Conservation (phyloP, 2,113 vertebrate genomes). For the Alces alces region DNA sequence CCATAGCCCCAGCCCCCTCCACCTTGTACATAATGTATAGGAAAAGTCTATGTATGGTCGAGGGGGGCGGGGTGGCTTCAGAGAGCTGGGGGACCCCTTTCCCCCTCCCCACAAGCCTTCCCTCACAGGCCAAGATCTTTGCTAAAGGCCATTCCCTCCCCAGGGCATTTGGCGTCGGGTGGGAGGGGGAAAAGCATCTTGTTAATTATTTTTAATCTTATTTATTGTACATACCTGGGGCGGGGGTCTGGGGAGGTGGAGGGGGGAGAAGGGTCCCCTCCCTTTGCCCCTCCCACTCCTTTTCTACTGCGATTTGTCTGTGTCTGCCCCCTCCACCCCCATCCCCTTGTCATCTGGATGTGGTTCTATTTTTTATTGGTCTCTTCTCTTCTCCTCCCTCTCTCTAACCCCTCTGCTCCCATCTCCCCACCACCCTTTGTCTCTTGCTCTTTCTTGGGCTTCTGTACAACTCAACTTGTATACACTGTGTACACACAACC, state of each 20-base stretch:
- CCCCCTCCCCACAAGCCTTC: not conserved
- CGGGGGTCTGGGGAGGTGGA: constrained; percentile 28
- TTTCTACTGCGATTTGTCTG: constrained; percentile 65
- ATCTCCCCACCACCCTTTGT: not conserved
- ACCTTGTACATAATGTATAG: constrained; percentile 78
- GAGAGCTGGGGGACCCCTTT: constrained; percentile 50
- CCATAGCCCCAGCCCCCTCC: constrained; percentile 49
- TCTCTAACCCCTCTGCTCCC: not conserved
- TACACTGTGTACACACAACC: constrained; percentile 76
- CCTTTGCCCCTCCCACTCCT: constrained; percentile 44
- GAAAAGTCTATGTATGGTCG: constrained; percentile 75
- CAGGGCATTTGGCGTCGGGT: constrained; percentile 33
- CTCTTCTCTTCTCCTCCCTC: not conserved
- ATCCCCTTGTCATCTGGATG: constrained; percentile 55
- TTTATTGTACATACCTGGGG: constrained; percentile 75
- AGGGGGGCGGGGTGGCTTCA: constrained; percentile 46
- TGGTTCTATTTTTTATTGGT: constrained; percentile 73
- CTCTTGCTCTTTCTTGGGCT: constrained; percentile 68
- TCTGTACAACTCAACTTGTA: constrained; percentile 75
- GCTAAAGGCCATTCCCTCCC: constrained; percentile 58
- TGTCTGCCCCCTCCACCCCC: not conserved
- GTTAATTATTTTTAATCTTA: constrained; percentile 79
- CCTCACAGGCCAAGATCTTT: constrained; percentile 61
- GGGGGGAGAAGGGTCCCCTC: constrained; percentile 39
- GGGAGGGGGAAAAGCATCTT: constrained; percentile 69